A percentile compares a stretch with the other conserved stretches of the same genome.
These are phyloP conservation scores for Spilosoma lubricipeda DNA, from an alignment of 2,888 invertebrate species.

Conservation along the genomic window DNA sequence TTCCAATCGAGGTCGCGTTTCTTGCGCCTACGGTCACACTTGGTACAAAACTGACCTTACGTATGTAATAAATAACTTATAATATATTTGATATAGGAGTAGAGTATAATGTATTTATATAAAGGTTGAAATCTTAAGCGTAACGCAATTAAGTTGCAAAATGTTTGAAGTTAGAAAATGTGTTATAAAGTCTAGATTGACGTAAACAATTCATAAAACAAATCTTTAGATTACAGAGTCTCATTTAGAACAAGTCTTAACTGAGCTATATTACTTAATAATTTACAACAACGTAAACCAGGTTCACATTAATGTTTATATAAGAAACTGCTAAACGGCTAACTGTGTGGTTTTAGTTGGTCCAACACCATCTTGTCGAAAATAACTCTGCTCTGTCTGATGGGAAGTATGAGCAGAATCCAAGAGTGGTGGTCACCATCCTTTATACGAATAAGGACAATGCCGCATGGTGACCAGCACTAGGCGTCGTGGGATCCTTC, in stretches of 20 bases:
- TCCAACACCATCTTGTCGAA: background rate
- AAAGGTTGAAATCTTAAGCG: background rate
- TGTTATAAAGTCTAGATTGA: background rate
- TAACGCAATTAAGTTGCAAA: background rate
- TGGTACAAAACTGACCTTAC: constrained; percentile 42
- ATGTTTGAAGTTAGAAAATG: background rate
- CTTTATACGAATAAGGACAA: too few species aligned
- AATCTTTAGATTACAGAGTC: background rate
- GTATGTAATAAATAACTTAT: constrained; percentile 23
- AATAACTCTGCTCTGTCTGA: too few species aligned
- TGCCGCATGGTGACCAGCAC: too few species aligned
- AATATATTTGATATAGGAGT: constrained; percentile 7
- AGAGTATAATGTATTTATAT: background rate
- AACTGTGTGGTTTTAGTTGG: background rate
- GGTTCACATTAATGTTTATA: too few species aligned
- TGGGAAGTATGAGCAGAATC: too few species aligned
- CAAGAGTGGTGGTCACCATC: too few species aligned
- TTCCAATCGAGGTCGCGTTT: constrained; percentile 33
- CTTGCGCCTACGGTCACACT: constrained; percentile 23
- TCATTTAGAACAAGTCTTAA: background rate
- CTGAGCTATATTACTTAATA: background rate
- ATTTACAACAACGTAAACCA: too few species aligned
- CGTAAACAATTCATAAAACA: background rate
- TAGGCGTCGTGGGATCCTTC: too few species aligned
- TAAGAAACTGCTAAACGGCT: background rate